Evolutionary conservation across 2,888 invertebrate genomes (phyloP).

Genomic region (Xanthorhoe designata): DNA sequence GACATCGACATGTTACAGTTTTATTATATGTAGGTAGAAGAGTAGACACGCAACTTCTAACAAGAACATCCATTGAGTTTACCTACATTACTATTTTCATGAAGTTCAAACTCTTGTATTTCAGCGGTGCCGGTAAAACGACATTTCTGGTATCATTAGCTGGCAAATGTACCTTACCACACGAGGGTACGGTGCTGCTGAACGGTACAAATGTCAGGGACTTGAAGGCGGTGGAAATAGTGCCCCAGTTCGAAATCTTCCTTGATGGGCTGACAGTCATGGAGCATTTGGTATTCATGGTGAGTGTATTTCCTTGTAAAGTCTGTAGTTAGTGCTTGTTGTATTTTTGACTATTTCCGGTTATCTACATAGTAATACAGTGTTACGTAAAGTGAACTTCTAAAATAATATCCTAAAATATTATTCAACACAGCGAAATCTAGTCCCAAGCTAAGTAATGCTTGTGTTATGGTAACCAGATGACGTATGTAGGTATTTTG

Average conservation of each 20-base stretch:
- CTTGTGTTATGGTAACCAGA: too few relatives aligned
- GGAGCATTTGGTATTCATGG: constrained; percentile 89
- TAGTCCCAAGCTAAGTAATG: too few relatives aligned
- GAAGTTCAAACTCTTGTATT: constrained; percentile 9
- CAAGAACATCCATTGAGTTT: too few relatives aligned
- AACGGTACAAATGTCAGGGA: constrained; percentile 77
- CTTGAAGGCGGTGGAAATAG: constrained; percentile 73
- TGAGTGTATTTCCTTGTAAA: constrained; percentile 55
- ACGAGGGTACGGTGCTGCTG: constrained; percentile 73
- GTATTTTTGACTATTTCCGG: not conserved
- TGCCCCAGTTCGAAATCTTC: constrained; percentile 89
- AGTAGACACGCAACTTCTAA: too few relatives aligned
- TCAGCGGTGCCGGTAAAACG: constrained; percentile 86
- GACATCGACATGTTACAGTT: too few relatives aligned
- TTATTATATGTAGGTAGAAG: too few relatives aligned
- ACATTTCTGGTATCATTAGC: constrained; percentile 83
- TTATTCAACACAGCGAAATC: too few relatives aligned
- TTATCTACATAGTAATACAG: too few relatives aligned
- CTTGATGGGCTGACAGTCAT: constrained; percentile 87
- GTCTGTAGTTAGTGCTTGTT: not conserved
- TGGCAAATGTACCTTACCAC: constrained; percentile 77
- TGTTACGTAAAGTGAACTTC: too few relatives aligned
- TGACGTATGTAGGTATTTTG: too few relatives aligned
- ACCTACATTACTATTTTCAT: not conserved
- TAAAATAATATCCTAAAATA: too few relatives aligned